Base-by-base conservation (phyloP, 2,888 invertebrate genomes). In the Hyalella azteca region DNA sequence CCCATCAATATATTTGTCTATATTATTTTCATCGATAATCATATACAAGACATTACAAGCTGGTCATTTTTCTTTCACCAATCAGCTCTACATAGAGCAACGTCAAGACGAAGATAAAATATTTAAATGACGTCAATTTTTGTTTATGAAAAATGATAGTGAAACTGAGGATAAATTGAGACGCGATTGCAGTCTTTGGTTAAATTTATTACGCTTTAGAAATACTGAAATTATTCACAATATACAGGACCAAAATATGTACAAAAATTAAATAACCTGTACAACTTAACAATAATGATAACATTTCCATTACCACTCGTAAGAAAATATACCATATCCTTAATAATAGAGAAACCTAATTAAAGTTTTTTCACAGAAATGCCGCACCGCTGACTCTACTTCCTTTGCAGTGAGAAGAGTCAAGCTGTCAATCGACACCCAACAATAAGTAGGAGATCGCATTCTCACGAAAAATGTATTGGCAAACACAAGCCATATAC, bases 241-340 rank as follows among this genome's bases (percentile, higher is more conserved):
- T 66, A 66, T 66, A 66, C 66, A 66, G 29, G 66, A 36, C 36
- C 66, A 36, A 66, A 29, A 36, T 66, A 29, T 66, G 66, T 66
- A 66, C 66, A 66, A 5, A 66, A 66, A 66, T 39, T 36, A 66
- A 66, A 66, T 29, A 66, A 66, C 66, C 66, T 66, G 66, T 66
- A 66, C 66, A 66, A 66, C 66, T 66, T 66, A 66, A 66, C 66
- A 15, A 66, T 66, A 66, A 66, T 66, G 66, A 66, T 66, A 66
- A 66, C 36, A 36, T 66, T 66, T 66, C 29, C 39, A 66, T 22
- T 29, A 66, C 36, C 66, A 66, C 36, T 66, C 66, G 66, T 66
- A 66, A 66, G 66, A 66, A 66, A 66, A 66, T 66, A 66, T 36
- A 66, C 39, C 36, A 36, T 66, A 66, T 66, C 36, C 66, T 66